phyloP scores from a whole-genome alignment of 1,140 invertebrate genomes.

The Halesus radiatus region DNA sequence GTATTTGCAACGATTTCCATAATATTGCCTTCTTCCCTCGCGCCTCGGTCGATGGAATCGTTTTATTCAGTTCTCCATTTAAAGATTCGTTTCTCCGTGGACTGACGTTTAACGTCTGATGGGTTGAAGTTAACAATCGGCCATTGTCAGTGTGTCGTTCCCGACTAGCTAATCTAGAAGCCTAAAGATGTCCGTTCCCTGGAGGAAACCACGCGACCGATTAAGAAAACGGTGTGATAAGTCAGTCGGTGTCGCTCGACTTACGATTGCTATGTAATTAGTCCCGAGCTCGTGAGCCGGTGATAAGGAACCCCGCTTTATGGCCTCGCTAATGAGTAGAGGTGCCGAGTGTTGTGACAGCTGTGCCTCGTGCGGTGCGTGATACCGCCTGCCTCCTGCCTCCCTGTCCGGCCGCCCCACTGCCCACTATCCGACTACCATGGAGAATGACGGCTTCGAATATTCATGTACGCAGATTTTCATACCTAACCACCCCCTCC shows the following conservation, averaged over 20 bases:
- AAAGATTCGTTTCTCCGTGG: no score
- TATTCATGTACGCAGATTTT: conserved; percentile 20
- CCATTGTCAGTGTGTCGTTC: no score
- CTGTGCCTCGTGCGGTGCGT: no score
- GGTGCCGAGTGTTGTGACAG: background rate
- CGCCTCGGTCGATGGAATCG: no score
- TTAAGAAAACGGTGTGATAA: background rate
- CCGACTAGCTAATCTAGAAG: no score
- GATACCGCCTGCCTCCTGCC: no score
- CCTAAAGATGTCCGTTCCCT: background rate
- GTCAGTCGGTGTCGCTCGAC: background rate
- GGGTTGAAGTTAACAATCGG: no score
- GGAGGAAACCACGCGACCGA: background rate
- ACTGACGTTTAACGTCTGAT: no score
- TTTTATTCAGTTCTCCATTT: no score
- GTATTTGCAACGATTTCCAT: conserved; percentile 4
- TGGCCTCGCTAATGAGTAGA: background rate
- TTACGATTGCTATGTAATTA: conserved; percentile 1
- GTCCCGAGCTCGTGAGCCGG: background rate
- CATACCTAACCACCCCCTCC: background rate
- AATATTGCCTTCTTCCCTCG: no score
- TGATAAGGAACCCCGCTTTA: background rate
- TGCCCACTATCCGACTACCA: background rate
- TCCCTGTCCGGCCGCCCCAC: background rate
- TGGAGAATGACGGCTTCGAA: conserved; percentile 34